Evolutionary conservation across 2,113 vertebrate species (phyloP).

Genomic region (Larimichthys crocea): DNA sequence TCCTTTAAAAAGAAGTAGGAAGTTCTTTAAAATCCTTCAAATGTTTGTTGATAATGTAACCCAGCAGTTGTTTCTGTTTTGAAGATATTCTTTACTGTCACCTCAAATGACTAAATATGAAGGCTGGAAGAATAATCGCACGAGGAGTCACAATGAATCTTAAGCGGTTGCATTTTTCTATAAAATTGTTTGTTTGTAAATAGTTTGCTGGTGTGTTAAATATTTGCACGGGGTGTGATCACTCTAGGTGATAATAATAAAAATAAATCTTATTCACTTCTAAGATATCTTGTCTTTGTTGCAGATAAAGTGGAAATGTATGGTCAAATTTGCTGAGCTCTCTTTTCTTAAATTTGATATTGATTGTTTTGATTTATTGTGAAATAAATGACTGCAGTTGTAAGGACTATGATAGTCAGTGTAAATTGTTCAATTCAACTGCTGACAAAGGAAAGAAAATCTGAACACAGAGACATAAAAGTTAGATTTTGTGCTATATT

Average conservation of each 20-base stretch:
- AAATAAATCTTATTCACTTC: not conserved
- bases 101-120: not conserved
- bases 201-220: not conserved
- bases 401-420: not conserved
- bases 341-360: not conserved
- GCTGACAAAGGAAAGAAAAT: not conserved
- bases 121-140: too few species aligned
- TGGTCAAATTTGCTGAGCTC: not conserved
- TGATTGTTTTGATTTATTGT: not conserved
- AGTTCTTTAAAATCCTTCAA: not conserved
- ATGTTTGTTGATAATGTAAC: not conserved
- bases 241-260: slow-evolving; percentile 9
- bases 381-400: not conserved
- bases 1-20: not conserved
- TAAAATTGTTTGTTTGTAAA: not conserved
- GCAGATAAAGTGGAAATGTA: too few species aligned
- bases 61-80: slow-evolving; percentile 1
- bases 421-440: not conserved
- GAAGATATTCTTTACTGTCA: not conserved
- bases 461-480: not conserved
- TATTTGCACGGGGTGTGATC: not conserved
- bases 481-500: not conserved
- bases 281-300: not conserved
- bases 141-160: too few species aligned
- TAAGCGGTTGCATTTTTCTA: not conserved